A percentile compares a stretch with the other conserved stretches of the same genome.
Evolutionary conservation across 2,113 vertebrate species (phyloP).

Genomic region (Macaca mulatta): DNA sequence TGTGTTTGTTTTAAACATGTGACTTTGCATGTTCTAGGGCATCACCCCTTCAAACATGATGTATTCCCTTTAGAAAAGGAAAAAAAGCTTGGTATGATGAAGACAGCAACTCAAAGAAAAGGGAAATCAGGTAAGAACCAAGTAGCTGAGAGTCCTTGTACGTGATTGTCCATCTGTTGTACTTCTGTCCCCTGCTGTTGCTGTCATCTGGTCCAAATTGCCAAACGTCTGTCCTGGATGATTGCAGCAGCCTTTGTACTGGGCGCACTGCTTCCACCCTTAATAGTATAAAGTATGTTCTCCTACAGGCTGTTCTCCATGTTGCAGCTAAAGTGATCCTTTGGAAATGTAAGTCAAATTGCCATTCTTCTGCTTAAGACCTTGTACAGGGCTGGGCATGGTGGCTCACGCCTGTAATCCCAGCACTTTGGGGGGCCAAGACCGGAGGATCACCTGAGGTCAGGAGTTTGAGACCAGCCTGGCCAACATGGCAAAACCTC

Average conservation of each 20-base stretch:
- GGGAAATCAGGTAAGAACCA: neutral
- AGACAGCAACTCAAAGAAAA: neutral
- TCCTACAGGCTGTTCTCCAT: neutral
- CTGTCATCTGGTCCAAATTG: neutral
- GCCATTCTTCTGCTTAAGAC: neutral
- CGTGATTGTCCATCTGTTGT: neutral
- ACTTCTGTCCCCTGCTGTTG: neutral
- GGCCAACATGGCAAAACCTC: no score
- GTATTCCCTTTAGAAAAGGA: neutral
- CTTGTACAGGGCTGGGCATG: no score
- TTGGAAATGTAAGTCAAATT: neutral
- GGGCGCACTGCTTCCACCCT: neutral
- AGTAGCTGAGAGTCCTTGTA: neutral
- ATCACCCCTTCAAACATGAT: neutral
- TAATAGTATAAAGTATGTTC: neutral
- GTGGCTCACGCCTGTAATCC: no score
- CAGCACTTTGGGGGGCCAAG: no score
- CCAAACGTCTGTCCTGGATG: neutral
- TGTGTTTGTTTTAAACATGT: neutral
- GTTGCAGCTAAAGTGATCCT: neutral
- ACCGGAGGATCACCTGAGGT: no score
- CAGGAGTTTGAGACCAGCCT: no score
- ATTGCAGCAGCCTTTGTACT: neutral
- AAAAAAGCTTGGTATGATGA: neutral
- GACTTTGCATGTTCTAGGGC: neutral